Base-by-base conservation (phyloP, 1,140 invertebrate genomes). In the Drosophila azteca region DNA sequence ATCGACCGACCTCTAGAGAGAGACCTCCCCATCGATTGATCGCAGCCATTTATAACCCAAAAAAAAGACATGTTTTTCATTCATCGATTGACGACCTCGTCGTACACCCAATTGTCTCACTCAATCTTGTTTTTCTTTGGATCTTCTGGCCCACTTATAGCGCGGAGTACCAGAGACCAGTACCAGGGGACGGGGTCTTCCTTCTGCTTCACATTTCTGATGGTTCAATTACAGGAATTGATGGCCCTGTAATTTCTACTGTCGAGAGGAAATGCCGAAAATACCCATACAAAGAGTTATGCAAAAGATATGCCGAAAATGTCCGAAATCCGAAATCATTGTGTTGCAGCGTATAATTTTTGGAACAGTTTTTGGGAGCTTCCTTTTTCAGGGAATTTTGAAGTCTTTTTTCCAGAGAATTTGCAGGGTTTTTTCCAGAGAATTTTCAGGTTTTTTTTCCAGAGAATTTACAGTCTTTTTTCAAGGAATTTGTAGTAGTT, bases 161-260 rank as follows among this genome's bases (percentile, higher is more conserved):
- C 17, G n/a, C 24, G 24, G 24, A 5, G 24, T 0, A 0, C 2
- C 17, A 6, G 24, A 15, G 53, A 15, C n/a, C n/a, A 31, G 17
- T 43, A 6, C 24, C n/a, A 24, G 13, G 20, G 22, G 44, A 54
- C 44, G 62, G 11, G 17, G n/a, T 20, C 53, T 55, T 60, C 44
- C 46, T 31, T 13, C 57, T 44, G 35, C 68, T 61, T 72, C 24
- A 44, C 68, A 51, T 26, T 55, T 53, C 35, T 74, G 71, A 68
- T 50, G 58, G 41, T 62, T 72, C 22, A 55, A 67, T 67, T 45
- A 71, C 43, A 48, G 20, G 62, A 57, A 59, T 66, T 52, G 54
- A 66, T 71, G 62, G 48, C 48, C 48, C 51, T 59, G 68, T 65
- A 64, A 73, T 69, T 62, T 62, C 15, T 44, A 45, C 55, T 51